Base-by-base conservation (phyloP, 2,888 invertebrate genomes). In the Acheta domesticus region DNA sequence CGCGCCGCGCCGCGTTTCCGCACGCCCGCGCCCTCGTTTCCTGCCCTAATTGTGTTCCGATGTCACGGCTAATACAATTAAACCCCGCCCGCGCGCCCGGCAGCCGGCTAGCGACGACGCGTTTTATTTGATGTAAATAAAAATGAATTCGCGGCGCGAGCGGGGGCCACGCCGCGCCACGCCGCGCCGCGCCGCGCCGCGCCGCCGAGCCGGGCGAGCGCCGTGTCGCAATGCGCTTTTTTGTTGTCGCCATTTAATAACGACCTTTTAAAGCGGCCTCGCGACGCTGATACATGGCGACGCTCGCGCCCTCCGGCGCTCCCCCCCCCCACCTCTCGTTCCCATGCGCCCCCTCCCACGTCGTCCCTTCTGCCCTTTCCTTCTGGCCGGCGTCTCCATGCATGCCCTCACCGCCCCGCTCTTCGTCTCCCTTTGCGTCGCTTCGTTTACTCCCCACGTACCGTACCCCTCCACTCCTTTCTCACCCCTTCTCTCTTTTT, bases 41-140 rank as follows among this genome's bases (percentile, higher is more conserved):
- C 62, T 62, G 14, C 62, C n/a, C 62, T 62, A 19, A 62, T 62
- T 62, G 62, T n/a, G 62, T 62, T 62, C 62, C 62, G n/a, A 62
- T 62, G 62, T 62, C 62, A 62, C 62, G n/a, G 36, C 62, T 62
- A 62, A 62, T 62, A n/a, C n/a, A 62, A 19, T 62, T 62, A 62
- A 62, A 62, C 16, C n/a, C 3, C 62, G 62, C 16, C 16, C 62
- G 62, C 36, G 36, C 36, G 36, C 36, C 36, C 36, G 36, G 36
- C 36, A 36, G 36, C 5, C 36, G 8, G 62, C 62, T 3, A 62
- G 62, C n/a, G 62, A 62, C n/a, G 62, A 62, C n/a, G n/a, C 62
- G n/a, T 62, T 62, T 62, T 62, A 62, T 62, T 62, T 62, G 16
- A 62, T 62, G 62, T 62, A 62, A 62, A 62, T 62, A 62, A 62